These are phyloP conservation scores for Drosophila anceps DNA, from an alignment of 2,888 invertebrate genomes.

Conservation along the genomic window DNA sequence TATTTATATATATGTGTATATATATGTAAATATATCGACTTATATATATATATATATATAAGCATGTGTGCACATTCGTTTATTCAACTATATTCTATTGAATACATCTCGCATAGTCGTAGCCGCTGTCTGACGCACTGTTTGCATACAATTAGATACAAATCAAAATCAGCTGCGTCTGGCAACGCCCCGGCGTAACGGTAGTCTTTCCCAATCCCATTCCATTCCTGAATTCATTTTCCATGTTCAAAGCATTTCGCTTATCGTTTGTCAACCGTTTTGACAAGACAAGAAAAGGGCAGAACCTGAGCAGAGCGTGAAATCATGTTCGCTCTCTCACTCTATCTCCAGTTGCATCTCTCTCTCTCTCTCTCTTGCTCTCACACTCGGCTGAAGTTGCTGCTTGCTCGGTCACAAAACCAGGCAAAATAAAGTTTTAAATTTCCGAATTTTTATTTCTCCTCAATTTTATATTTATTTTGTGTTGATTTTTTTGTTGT, in stretches of 20 bases:
- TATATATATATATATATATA: background rate
- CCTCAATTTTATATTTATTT: constrained; percentile 28
- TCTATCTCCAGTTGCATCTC: background rate
- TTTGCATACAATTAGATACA: constrained; percentile 81
- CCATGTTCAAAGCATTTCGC: constrained; percentile 33
- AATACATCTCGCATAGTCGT: constrained; percentile 32
- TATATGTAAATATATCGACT: background rate
- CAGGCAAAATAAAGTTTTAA: constrained; percentile 62
- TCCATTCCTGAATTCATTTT: constrained; percentile 14
- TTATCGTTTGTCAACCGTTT: constrained; percentile 75
- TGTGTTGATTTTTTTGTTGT: constrained; percentile 30
- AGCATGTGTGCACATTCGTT: constrained; percentile 2
- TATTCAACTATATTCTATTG: constrained; percentile 39
- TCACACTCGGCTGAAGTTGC: constrained; percentile 38
- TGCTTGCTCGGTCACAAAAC: constrained; percentile 49
- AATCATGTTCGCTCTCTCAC: constrained; percentile 45
- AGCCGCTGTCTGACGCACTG: constrained; percentile 49
- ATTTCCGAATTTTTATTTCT: constrained; percentile 55
- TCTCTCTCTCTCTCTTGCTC: constrained; percentile 1
- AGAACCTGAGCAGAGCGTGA: constrained; percentile 52
- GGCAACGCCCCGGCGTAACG: constrained; percentile 48
- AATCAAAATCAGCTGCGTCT: constrained; percentile 77
- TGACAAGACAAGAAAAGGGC: constrained; percentile 78
- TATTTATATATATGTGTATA: too few species aligned
- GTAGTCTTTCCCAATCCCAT: constrained; percentile 23